phyloP scores from a whole-genome alignment of 2,113 vertebrate species.

The Bambusicola thoracicus region DNA sequence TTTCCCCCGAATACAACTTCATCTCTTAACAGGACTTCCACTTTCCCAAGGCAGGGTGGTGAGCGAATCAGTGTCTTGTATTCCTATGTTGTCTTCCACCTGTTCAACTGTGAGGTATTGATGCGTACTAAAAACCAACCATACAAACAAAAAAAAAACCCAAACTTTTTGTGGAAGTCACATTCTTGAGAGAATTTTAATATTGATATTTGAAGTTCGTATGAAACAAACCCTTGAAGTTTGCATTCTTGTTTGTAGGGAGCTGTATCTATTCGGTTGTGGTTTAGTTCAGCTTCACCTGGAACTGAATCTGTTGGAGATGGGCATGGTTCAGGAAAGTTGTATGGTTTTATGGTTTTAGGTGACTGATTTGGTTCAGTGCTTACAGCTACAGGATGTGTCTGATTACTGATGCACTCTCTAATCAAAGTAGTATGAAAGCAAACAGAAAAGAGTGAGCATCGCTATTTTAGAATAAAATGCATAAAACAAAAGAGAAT shows the following conservation, averaged over 20 bases:
- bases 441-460: neutral
- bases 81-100: fast-evolving
- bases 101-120: fast-evolving
- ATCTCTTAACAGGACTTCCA: neutral
- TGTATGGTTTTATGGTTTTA: neutral
- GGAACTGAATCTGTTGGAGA: neutral
- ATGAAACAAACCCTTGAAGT: neutral
- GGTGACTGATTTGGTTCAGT: neutral
- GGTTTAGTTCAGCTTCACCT: neutral
- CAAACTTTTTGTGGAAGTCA: neutral
- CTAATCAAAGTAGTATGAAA: too few species aligned
- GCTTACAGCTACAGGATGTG: neutral
- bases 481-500: neutral
- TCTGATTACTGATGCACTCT: neutral
- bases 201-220: neutral
- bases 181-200: neutral
- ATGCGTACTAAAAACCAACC: neutral
- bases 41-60: conserved; percentile 57
- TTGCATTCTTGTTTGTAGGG: neutral
- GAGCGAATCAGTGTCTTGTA: neutral
- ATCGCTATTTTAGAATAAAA: neutral
- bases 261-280: neutral
- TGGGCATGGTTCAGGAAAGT: neutral
- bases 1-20: neutral
- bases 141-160: neutral